Base-by-base conservation (phyloP, 2,888 invertebrate species). In the Nipponacmea schrenckii region DNA sequence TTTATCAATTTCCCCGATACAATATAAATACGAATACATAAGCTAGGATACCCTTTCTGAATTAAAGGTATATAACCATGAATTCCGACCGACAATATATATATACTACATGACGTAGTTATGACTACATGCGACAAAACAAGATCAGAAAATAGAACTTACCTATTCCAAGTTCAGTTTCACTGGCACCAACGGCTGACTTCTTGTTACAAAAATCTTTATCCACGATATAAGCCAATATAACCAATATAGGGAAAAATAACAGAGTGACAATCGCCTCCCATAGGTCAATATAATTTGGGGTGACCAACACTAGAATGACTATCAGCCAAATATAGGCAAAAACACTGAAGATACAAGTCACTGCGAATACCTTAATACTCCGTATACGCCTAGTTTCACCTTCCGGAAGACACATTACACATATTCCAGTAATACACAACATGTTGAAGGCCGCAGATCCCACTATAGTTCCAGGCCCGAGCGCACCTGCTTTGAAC, bases 281-380 rank as follows among this genome's bases (percentile, higher is more conserved):
- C 92, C 92, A 92, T 14, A 91, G 77, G 66, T 91, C 91, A 45
- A 92, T 80, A 69, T 80, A 85, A 74, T 87, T 85, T 0, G 90
- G 90, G 0, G 90, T 86, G 50, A 89, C 86, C 27, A 80, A 84
- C 14, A 89, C 85, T 70, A 92, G 85, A 72, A 91, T 90, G 44
- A 92, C 81, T 64, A 91, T 85, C 45, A 92, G 86, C 92, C 92
- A 92, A 63, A 92, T 79, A 85, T 92, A 92, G 12, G 92, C 92
- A 75, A 92, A 91, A 26, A 92, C 81, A 39, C 86, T 86, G 81
- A 89, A 89, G 48, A 84, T 78, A 7, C 89, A 84, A 0, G 89
- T 90, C n/a, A 88, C 83, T 8, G 81, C 75, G 75, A 90, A 90
- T 67, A 91, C 90, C 81, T 90, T 91, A 71, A 91, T 87, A 62